Percentiles rank a stretch among this genome's conserved stretches.
phyloP scores from a whole-genome alignment of 2,113 vertebrate genomes.

The Nothocercus nigrocapillus region DNA sequence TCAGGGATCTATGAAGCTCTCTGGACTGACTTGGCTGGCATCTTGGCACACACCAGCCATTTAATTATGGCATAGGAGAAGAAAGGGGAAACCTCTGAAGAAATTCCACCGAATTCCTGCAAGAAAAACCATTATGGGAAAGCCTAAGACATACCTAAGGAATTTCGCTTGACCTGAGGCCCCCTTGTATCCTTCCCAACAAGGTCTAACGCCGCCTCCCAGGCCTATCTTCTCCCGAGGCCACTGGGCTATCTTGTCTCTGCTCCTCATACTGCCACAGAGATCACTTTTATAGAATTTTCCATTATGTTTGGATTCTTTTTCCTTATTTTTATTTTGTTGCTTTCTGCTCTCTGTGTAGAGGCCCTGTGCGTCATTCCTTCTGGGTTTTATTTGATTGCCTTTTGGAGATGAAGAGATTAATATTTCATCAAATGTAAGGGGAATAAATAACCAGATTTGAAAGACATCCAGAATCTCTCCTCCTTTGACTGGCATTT shows the following conservation, averaged over 20 bases:
- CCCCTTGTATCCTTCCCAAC: background rate
- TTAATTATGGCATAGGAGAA: background rate
- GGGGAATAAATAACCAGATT: conserved; percentile 42
- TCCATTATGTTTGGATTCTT: background rate
- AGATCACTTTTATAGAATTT: background rate
- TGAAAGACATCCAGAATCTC: conserved; percentile 15
- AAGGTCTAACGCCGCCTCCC: background rate
- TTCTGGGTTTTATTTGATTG: conserved; percentile 53
- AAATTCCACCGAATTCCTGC: background rate
- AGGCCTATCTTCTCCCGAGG: background rate
- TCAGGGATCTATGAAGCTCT: background rate
- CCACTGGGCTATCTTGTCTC: accelerated
- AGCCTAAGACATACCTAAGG: background rate
- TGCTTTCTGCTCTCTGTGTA: background rate
- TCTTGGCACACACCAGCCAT: background rate
- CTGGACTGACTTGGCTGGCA: background rate
- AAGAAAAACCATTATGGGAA: background rate
- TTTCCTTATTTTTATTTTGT: background rate
- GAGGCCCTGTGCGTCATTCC: background rate
- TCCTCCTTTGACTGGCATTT: conserved; percentile 16
- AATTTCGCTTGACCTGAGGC: background rate
- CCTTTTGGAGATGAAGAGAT: conserved; percentile 49
- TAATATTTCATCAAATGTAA: conserved; percentile 45
- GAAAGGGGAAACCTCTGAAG: background rate
- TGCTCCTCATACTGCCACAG: background rate